A percentile compares a stretch with the other conserved stretches of the same genome.
Conservation (phyloP, 1,140 invertebrate species). For the Phymorhynchus buccinoides region DNA sequence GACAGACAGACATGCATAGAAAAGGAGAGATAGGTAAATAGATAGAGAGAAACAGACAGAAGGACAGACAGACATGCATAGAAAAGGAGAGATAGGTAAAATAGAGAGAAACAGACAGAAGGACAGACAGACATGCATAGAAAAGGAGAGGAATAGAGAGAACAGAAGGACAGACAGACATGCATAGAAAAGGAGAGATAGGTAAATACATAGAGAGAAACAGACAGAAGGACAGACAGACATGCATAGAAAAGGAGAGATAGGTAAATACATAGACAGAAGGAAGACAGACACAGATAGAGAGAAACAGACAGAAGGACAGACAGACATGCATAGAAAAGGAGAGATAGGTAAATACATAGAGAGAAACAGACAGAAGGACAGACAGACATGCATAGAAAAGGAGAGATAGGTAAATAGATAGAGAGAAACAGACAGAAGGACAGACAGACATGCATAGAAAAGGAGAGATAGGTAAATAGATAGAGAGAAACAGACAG, state of each 20-base stretch:
- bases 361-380: neutral
- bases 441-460: no score
- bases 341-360: no score
- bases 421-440: neutral
- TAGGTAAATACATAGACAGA: neutral
- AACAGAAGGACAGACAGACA: neutral
- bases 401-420: neutral
- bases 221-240: neutral
- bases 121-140: neutral
- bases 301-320: no score
- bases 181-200: neutral
- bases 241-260: neutral
- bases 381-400: neutral
- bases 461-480: neutral
- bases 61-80: neutral
- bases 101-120: neutral
- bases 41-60: conserved; percentile 11
- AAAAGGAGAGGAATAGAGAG: neutral
- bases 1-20: neutral
- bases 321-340: no score
- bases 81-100: neutral
- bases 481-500: neutral
- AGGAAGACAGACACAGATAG: no score
- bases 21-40: neutral
- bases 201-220: neutral